Conservation (phyloP, 2,797 vertebrate genomes). For the Gymnothorax javanicus region DNA sequence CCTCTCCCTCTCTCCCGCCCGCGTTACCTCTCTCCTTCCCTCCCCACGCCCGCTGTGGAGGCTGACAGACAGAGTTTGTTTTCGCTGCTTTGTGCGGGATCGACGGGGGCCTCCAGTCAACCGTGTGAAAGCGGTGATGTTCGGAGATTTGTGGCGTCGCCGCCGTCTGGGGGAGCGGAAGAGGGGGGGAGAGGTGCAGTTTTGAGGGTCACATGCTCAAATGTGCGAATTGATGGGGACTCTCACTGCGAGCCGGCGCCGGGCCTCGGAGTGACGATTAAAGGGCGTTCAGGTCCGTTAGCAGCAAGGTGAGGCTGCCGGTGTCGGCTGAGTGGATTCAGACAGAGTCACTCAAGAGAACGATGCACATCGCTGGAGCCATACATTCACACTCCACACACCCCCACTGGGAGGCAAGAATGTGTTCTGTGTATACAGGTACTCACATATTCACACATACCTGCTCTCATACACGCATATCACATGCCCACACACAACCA, state of each 20-base stretch:
- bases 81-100: constrained; percentile 23
- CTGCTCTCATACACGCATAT: not conserved
- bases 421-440: not conserved
- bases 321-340: not conserved
- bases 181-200: not conserved
- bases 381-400: not conserved
- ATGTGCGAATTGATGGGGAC: not conserved
- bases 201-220: not conserved
- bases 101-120: constrained; percentile 6
- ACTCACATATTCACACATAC: not conserved
- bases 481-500: not conserved
- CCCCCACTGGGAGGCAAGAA: not conserved
- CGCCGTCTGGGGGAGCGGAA: not conserved
- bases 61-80: constrained; percentile 24
- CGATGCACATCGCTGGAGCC: not conserved
- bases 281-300: not conserved
- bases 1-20: not conserved
- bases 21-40: not conserved
- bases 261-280: not conserved
- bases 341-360: not conserved
- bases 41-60: no score
- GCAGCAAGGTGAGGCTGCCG: not conserved
- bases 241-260: not conserved
- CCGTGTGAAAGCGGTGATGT: constrained; percentile 5
- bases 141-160: constrained; percentile 14